Percentiles rank a stretch among this genome's conserved stretches.
Conservation (phyloP, 2,797 vertebrate genomes). For the Coregonus sp. region DNA sequence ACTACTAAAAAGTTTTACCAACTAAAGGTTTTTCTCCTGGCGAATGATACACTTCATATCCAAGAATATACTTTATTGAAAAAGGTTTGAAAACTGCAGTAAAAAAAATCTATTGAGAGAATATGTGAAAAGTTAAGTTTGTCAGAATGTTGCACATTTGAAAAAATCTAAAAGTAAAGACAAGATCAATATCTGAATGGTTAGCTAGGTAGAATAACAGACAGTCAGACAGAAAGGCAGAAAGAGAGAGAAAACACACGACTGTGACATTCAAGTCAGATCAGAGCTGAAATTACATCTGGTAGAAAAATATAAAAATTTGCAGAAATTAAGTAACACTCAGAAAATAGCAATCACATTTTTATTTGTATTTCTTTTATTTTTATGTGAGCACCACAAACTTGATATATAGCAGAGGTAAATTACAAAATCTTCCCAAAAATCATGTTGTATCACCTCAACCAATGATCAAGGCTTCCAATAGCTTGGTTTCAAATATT, state of each 20-base stretch:
- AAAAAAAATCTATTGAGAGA: conserved; percentile 9
- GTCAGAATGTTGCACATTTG: conserved; percentile 26
- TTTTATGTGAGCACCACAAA: conserved; percentile 42
- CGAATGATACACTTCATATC: not conserved
- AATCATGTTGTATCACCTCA: conserved; percentile 25
- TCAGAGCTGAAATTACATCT: not conserved
- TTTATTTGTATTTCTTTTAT: conserved; percentile 16
- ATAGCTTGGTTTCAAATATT: conserved; percentile 34
- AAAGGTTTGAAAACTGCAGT: conserved; percentile 40
- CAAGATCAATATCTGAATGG: conserved; percentile 31
- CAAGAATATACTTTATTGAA: conserved; percentile 62
- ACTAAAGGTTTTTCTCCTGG: conserved; percentile 7
- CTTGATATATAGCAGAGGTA: conserved; percentile 51
- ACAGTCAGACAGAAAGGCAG: not conserved
- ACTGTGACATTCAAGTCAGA: not conserved
- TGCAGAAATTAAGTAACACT: not conserved
- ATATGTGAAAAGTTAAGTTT: conserved; percentile 28
- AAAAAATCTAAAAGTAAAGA: conserved; percentile 23
- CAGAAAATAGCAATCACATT: conserved; percentile 17
- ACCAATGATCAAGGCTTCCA: conserved; percentile 31
- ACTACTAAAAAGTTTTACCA: conserved; percentile 2
- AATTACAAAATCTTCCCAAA: conserved; percentile 35
- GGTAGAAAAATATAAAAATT: conserved; percentile 7
- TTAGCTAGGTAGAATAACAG: not conserved
- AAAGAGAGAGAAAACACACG: not conserved